Conservation (phyloP, 1,140 invertebrate genomes). For the Leptonema lineaticorne region DNA sequence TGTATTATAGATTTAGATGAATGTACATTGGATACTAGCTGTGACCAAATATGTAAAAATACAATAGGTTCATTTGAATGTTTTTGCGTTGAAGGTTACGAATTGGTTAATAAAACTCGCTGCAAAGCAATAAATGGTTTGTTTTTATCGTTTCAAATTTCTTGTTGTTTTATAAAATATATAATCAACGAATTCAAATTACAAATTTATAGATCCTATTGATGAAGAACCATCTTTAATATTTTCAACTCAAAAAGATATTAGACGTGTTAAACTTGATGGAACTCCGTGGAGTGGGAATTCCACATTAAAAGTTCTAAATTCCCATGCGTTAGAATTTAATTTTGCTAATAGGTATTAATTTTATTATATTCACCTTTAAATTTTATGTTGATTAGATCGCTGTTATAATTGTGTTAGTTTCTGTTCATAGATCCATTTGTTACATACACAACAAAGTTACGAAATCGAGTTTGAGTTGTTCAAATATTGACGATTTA, state of each 20-base stretch:
- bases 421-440: constrained; percentile 55
- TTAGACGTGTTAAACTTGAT: constrained; percentile 57
- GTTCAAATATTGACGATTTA: constrained; percentile 64
- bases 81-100: constrained; percentile 75
- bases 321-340: constrained; percentile 57
- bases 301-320: constrained; percentile 47
- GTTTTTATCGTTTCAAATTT: constrained; percentile 15
- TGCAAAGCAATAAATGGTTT: constrained; percentile 71
- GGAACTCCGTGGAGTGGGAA: constrained; percentile 53
- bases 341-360: constrained; percentile 42
- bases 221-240: constrained; percentile 56
- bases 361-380: background rate
- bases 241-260: constrained; percentile 57
- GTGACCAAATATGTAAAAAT: constrained; percentile 79
- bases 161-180: background rate
- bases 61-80: constrained; percentile 71
- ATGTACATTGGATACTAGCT: constrained; percentile 70
- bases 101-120: constrained; percentile 54
- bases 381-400: constrained; percentile 37
- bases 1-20: constrained; percentile 68
- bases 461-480: constrained; percentile 57
- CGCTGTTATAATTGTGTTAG: constrained; percentile 5
- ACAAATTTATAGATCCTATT: constrained; percentile 55
- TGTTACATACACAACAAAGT: constrained; percentile 69
- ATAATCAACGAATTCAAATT: background rate